A percentile compares a stretch with the other conserved stretches of the same genome.
These are phyloP conservation scores for Cephus runcator DNA, from an alignment of 2,888 invertebrate genomes.

Conservation along the genomic window DNA sequence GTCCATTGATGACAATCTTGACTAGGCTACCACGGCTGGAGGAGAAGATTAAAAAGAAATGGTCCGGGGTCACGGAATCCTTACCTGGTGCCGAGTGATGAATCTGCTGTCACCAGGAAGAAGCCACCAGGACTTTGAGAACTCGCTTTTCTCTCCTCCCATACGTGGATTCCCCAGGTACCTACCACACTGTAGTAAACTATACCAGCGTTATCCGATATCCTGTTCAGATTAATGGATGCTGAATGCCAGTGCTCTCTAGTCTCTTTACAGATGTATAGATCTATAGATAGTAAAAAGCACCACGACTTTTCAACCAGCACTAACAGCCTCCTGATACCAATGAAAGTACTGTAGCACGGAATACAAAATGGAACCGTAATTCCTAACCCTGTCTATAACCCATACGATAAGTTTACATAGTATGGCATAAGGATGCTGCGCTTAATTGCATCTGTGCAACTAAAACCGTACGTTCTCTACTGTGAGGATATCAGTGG, in stretches of 20 bases:
- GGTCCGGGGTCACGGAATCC: slow-evolving; percentile 1
- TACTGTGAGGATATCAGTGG: not conserved
- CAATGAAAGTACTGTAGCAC: not conserved
- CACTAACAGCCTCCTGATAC: not conserved
- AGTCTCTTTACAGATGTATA: not conserved
- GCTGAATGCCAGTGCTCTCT: not conserved
- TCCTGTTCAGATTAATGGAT: not conserved
- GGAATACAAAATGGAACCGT: not conserved
- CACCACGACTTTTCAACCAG: not conserved
- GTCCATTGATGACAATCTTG: not conserved
- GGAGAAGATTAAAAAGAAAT: slow-evolving; percentile 2
- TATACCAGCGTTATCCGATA: not conserved
- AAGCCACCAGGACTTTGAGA: not conserved
- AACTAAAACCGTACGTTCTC: not conserved
- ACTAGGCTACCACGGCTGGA: not conserved
- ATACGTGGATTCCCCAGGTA: not conserved
- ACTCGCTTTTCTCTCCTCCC: slow-evolving; percentile 2
- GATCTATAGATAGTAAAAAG: not conserved
- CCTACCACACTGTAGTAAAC: not conserved
- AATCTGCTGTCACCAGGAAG: slow-evolving; percentile 13
- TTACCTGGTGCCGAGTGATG: slow-evolving; percentile 10
- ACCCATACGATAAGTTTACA: not conserved
- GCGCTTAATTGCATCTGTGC: not conserved
- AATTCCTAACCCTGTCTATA: not conserved
- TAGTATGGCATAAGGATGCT: not conserved